These are phyloP conservation scores for Saguinus midas DNA, from an alignment of 2,113 vertebrate genomes.

Conservation along the genomic window DNA sequence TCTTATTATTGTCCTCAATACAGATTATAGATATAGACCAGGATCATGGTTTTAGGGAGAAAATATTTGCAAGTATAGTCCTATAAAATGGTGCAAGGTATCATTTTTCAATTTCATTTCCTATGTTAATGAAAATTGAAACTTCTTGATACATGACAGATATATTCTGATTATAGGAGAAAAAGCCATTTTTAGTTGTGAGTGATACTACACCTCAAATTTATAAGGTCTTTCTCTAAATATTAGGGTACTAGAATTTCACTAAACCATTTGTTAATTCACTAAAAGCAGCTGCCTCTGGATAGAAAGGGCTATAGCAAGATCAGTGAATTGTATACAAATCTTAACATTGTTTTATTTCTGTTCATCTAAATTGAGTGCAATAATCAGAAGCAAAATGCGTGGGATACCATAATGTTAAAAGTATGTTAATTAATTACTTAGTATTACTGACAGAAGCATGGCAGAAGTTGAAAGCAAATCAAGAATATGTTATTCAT, in stretches of 20 bases:
- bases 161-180: background rate
- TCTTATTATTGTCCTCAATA: background rate
- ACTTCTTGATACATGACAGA: background rate
- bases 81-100: background rate
- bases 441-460: background rate
- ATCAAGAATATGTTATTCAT: background rate
- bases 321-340: background rate
- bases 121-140: background rate
- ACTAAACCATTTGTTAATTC: background rate
- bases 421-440: background rate
- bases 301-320: background rate
- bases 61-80: background rate
- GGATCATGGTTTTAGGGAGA: background rate
- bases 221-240: background rate
- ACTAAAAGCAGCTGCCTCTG: background rate
- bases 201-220: background rate
- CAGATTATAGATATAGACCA: background rate
- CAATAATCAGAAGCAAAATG: background rate
- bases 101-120: background rate
- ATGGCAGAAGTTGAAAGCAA: background rate
- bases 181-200: background rate
- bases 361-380: background rate
- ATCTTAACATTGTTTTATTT: background rate
- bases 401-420: background rate
- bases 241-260: background rate